Evolutionary conservation across 2,113 vertebrate species (phyloP), one percentile per base, ranked within the genome.

Genomic region (Gymnogyps californianus): DNA sequence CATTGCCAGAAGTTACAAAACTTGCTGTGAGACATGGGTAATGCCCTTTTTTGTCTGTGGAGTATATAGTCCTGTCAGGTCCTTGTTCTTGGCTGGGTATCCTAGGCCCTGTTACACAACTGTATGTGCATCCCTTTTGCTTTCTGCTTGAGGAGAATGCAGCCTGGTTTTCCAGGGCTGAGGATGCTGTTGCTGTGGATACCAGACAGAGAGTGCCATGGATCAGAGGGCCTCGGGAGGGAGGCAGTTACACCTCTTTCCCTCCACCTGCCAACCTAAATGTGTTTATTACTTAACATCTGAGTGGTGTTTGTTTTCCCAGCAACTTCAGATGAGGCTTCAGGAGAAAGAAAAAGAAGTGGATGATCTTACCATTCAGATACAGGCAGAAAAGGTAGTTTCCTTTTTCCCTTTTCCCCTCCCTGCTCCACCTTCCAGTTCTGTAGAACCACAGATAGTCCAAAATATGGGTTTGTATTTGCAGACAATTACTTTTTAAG

Each of bases 341-440:
- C 98, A 98, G 77, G 99, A 99, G 71, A 99, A 98, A 94, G 98
- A 99, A 57, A 98, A 98, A 81, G 98, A 99, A 67, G 80, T 99
- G 14, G 95, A 98, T 64, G 97, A 97, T 18, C 98, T 99, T 7
- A 90, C 86, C 20, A 59, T 90, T 83, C 97, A 98, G 59, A 96
- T 99, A 82, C 98, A 99, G 9, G 92, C 97, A 72, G 99, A 99
- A 96, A 99, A 99, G 99, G 99, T 99, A 98, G 36, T 3, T 64
- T 52, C 10, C 19, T 31, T 40, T 59, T 82, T n/a, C 17, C 31
- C 1, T n/a, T 64, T 85, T 52, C 36, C 28, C 7, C n/a, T 90
- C 24, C 18, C 32, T 93, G 40, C 17, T 61, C 34, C 61, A 32
- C 26, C 47, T 67, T 81, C 34, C 49, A 28, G 44, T 88, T 95